Evolutionary conservation across 1,140 invertebrate species (phyloP), one percentile per base, ranked within the genome.

Genomic region (Lepidurus couesii): DNA sequence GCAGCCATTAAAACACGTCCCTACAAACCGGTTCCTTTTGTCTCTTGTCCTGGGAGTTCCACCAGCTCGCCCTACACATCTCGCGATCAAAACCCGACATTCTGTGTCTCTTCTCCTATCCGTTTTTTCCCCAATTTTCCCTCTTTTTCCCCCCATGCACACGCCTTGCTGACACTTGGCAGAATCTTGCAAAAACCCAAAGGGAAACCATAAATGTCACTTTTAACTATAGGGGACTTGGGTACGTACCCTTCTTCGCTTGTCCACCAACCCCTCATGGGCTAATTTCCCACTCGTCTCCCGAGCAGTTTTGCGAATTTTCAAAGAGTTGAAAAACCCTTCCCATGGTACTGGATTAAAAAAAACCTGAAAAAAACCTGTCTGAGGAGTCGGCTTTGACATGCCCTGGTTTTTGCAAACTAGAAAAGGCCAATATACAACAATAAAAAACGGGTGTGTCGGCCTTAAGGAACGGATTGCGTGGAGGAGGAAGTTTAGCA

Each of bases 171-270:
- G 21, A 16, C 53, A 65, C 53, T 65, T 65, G 10, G 53, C 53
- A 65, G 53, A 65, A 65, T 65, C 53, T 21, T 21, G 53, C 53
- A 13, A 9, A 65, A 65, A 10, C 53, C 53, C 7, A 9, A 65
- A 65, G 53, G 34, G 34, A 34, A 65, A 65, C 53, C 53, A 65
- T 65, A 65, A 65, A 65, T 13, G 53, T 21, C 53, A 65, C 53
- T 65, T 65, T n/a, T n/a, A 21, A 16, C 53, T 21, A 16, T 21
- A 65, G 21, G 21, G 21, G 53, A 65, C 6, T 21, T 16, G 16
- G 21, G 53, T 65, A 65, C 47, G 47, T 21, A 21, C 16, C 53
- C 21, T 21, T 10, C 21, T 65, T 65, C 53, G 53, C 53, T 65
- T 65, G 53, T 65, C 53, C 34, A 34, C 34, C 4, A 65, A 65